Evolutionary conservation across 2,888 invertebrate genomes (phyloP).

Genomic region (Nomada flava): DNA sequence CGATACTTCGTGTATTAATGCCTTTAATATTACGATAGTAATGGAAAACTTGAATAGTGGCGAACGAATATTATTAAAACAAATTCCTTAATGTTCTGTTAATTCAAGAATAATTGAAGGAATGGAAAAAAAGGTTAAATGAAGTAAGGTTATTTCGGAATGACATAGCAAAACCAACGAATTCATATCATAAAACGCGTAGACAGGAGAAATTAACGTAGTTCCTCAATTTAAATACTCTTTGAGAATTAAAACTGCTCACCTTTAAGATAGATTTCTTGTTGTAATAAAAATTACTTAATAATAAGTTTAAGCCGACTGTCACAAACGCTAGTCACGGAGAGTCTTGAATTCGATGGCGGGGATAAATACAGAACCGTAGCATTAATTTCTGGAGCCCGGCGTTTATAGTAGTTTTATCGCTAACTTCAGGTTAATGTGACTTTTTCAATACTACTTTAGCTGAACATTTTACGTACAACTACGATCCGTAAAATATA

Average conservation of each 20-base stretch:
- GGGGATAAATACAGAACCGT: conserved; percentile 48
- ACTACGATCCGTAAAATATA: neutral
- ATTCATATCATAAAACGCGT: neutral
- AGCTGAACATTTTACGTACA: neutral
- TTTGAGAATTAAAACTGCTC: conserved; percentile 25
- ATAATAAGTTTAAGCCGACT: conserved; percentile 55
- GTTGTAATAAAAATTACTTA: conserved; percentile 16
- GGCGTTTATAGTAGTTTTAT: neutral
- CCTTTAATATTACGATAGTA: neutral
- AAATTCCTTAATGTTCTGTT: neutral
- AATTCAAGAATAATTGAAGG: conserved; percentile 8
- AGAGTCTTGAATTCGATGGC: conserved; percentile 58
- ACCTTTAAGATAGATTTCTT: conserved; percentile 62
- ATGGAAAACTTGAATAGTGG: neutral
- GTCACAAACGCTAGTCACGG: conserved; percentile 75
- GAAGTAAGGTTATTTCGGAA: conserved; percentile 70
- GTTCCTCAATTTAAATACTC: neutral
- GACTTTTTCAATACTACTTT: neutral
- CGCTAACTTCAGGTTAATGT: neutral
- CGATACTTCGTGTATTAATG: neutral
- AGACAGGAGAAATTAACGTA: neutral
- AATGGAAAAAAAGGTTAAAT: conserved; percentile 3
- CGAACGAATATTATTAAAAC: neutral
- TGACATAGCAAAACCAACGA: conserved; percentile 78
- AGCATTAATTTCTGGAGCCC: neutral